Conservation (phyloP, 2,888 invertebrate genomes). For the Lasioglossum morio region DNA sequence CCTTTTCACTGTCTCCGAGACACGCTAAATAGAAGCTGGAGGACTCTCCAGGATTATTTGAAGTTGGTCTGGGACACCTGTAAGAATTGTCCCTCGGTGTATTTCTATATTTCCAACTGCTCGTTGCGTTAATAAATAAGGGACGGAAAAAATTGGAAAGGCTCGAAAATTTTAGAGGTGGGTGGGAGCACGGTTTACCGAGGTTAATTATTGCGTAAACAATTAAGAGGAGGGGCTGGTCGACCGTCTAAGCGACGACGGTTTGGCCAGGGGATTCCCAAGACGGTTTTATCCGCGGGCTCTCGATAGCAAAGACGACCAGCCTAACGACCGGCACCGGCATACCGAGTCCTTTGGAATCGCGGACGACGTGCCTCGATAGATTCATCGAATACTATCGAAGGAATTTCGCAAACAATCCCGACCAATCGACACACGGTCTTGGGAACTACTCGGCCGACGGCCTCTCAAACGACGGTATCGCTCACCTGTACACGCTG, state of each 20-base stretch:
- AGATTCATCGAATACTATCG: constrained; percentile 85
- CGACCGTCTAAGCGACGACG: constrained; percentile 61
- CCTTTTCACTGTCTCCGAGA: neutral
- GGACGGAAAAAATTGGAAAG: neutral
- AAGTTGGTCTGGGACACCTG: neutral
- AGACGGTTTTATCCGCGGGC: constrained; percentile 73
- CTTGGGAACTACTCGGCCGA: constrained; percentile 80
- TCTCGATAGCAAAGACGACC: constrained; percentile 75
- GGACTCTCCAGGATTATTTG: neutral
- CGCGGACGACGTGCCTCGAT: constrained; percentile 83
- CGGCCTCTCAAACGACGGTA: constrained; percentile 78
- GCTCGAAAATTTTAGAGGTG: neutral
- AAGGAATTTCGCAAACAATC: constrained; percentile 84
- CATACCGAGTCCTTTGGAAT: constrained; percentile 74
- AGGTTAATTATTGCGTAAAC: constrained; percentile 65
- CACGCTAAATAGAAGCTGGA: neutral
- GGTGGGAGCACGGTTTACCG: neutral
- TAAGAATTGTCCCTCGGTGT: neutral
- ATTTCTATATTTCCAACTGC: neutral
- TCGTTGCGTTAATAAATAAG: neutral
- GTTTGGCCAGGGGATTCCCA: constrained; percentile 66
- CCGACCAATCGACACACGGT: constrained; percentile 83
- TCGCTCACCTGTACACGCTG: constrained; percentile 61
- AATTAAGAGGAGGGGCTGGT: constrained; percentile 55
- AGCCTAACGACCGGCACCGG: constrained; percentile 80